Conservation (phyloP, 1,140 invertebrate genomes). For the Philaenus spumarius region DNA sequence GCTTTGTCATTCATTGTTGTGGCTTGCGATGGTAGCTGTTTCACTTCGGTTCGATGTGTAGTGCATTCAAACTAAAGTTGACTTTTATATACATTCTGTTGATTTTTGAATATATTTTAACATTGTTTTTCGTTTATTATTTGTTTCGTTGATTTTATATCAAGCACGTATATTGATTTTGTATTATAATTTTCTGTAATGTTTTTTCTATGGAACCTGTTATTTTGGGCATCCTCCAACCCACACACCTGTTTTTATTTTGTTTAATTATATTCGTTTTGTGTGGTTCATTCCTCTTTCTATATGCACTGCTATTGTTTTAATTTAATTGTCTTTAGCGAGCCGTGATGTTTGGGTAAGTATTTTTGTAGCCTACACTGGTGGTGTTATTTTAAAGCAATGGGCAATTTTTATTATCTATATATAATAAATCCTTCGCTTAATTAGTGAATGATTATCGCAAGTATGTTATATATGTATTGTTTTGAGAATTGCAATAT, state of each 20-base stretch:
- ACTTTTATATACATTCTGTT: not conserved
- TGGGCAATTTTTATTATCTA: too few species aligned
- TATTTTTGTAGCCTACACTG: too few species aligned
- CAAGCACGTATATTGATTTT: too few species aligned
- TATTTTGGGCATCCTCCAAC: slow-evolving; percentile 48
- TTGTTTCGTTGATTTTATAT: too few species aligned
- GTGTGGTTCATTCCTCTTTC: not conserved
- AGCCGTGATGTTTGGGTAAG: too few species aligned
- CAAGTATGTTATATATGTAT: too few species aligned
- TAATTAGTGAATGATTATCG: too few species aligned
- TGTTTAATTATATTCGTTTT: not conserved
- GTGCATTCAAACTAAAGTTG: not conserved
- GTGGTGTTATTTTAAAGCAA: too few species aligned
- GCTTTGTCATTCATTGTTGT: not conserved
- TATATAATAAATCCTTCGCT: too few species aligned
- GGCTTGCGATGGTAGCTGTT: too few species aligned
- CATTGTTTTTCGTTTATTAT: not conserved
- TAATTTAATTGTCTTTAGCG: too few species aligned
- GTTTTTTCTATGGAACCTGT: not conserved
- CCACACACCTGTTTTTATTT: slow-evolving; percentile 20
- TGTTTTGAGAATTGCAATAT: too few species aligned
- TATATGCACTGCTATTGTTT: not conserved
- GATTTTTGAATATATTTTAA: not conserved
- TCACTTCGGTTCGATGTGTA: not conserved
- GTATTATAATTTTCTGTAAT: not conserved